phyloP scores from a whole-genome alignment of 92 coral and sea anemone species.

The Siderastrea siderea region DNA sequence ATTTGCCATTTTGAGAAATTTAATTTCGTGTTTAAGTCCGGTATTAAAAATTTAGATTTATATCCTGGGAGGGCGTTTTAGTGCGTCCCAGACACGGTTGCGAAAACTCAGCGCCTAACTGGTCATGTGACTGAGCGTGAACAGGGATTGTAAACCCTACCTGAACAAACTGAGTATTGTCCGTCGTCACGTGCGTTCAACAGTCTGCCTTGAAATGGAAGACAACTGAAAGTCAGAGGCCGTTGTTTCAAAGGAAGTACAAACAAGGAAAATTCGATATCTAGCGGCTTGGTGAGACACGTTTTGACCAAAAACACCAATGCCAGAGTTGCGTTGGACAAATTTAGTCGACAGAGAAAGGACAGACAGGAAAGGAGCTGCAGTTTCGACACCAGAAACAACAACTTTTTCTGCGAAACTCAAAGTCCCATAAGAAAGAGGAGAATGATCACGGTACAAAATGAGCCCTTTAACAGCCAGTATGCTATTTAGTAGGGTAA shows the following conservation, averaged over 20 bases:
- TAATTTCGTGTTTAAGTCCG: no score
- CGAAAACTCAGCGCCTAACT: no score
- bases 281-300: constrained; percentile 42
- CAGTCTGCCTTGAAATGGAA: neutral
- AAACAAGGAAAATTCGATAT: constrained; percentile 2
- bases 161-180: no score
- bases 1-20: no score
- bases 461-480: no score
- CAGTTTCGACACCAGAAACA: constrained; percentile 27
- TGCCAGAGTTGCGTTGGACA: constrained; percentile 62
- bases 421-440: constrained; percentile 1
- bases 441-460: neutral
- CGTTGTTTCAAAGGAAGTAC: neutral
- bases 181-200: no score
- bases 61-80: no score
- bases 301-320: constrained; percentile 76
- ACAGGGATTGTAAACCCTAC: no score
- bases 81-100: no score
- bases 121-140: no score
- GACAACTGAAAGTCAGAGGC: neutral
- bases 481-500: no score
- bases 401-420: constrained; percentile 5
- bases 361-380: constrained; percentile 56
- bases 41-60: no score
- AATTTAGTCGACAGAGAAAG: constrained; percentile 73